Evolutionary conservation across 2,113 vertebrate genomes (phyloP), one percentile per base, ranked within the genome.

Genomic region (Leuciscus idus): DNA sequence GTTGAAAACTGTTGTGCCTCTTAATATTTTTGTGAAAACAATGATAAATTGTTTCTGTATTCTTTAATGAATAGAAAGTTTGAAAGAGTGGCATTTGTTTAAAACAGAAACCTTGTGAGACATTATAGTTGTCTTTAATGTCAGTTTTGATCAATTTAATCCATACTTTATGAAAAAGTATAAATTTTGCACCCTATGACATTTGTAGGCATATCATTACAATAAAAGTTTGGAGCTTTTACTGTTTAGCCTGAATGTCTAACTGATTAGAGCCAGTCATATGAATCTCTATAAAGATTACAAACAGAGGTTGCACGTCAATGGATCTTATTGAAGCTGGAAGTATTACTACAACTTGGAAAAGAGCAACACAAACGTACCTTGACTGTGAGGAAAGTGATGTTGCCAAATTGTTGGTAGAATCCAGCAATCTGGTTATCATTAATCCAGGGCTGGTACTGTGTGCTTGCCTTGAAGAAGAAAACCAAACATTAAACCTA

Each of bases 381-480:
- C 92, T 95, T 96, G 12, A 96, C 89, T 2, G 95, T 96, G 28
- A 96, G 89, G 84, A 94, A 95, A 23, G 95, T 96, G 81, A 96
- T 30, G 88, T 95, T 94, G 80, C 92, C 93, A 88, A 91, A 95
- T 79, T 90, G 90, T 59, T 95, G 92, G 85, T 94, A 95, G 88
- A 95, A 96, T 73, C 95, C 95, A 17, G 94, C 95, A 43, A 96
- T 75, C 88, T 96, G 95, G 3, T 93, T 23, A 4, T 95, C 89
- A 64, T 91, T 79, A 36, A 91, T 21, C 95, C 95, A 96, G 0
- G 0, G 36, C 85, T 92, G 90, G 89, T 95, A 95, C 4, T 75
- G 79, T 0, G 84, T 91, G 64, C 93, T 94, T 8, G 89, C 59
- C 95, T 96, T 55, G 3, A 52, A 61, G 15, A 80, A 61, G 62